Evolutionary conservation across 2,797 vertebrate species (phyloP).

Genomic region (Cossypha polioptera): DNA sequence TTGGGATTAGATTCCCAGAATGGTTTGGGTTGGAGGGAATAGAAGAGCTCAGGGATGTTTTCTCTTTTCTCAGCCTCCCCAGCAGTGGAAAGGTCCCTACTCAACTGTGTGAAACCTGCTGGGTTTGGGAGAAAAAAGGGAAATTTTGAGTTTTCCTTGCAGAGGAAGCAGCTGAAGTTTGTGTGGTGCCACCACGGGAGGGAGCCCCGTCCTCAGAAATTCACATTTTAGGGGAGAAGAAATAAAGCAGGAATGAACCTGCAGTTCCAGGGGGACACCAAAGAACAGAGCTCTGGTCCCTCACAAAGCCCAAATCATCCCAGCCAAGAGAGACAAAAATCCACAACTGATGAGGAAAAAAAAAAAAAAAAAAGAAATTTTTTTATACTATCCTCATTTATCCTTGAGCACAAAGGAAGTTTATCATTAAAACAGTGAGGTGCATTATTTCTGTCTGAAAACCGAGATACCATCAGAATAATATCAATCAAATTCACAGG

Average conservation of each 20-base stretch:
- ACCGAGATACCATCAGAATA: background rate
- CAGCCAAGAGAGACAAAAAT: background rate
- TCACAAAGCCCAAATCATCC: background rate
- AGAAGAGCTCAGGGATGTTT: background rate
- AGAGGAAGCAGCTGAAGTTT: background rate
- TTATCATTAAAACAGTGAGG: accelerated
- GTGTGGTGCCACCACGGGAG: constrained; percentile 64
- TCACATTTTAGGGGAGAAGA: accelerated
- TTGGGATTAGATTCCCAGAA: background rate
- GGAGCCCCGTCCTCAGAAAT: constrained; percentile 71
- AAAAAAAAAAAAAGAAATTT: accelerated
- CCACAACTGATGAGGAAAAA: accelerated
- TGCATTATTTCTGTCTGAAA: background rate
- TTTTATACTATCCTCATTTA: accelerated
- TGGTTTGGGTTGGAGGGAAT: background rate
- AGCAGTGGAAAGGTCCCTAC: background rate
- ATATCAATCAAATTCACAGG: background rate
- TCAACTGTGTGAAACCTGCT: background rate
- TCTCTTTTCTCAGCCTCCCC: background rate
- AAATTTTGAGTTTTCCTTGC: background rate
- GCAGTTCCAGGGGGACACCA: accelerated
- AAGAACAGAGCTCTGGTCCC: background rate
- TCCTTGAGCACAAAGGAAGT: accelerated
- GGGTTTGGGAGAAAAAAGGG: accelerated
- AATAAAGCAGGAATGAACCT: accelerated